A percentile compares a stretch with the other conserved stretches of the same genome.
Conservation (phyloP, 2,888 invertebrate genomes). For the Mythimna albipuncta region DNA sequence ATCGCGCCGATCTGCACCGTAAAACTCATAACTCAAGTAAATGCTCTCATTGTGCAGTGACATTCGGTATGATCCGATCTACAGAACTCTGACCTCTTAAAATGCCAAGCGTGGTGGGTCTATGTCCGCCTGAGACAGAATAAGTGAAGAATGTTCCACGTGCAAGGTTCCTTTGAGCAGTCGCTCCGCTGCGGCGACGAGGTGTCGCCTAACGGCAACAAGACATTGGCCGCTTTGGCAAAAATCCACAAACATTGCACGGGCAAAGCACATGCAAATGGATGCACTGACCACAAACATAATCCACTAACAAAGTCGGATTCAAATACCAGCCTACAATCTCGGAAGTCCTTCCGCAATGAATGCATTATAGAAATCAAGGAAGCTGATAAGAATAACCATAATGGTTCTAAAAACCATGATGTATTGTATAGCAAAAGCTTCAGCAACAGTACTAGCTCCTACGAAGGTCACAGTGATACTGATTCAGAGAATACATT, state of each 20-base stretch:
- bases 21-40: slow-evolving; percentile 76
- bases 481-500: slow-evolving; percentile 91
- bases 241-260: slow-evolving; percentile 94
- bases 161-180: slow-evolving; percentile 91
- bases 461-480: slow-evolving; percentile 92
- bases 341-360: slow-evolving; percentile 82
- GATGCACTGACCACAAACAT: slow-evolving; percentile 90
- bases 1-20: slow-evolving; percentile 81
- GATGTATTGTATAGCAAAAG: slow-evolving; percentile 84
- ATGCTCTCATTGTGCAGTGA: slow-evolving; percentile 82
- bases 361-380: slow-evolving; percentile 87
- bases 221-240: slow-evolving; percentile 88
- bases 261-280: slow-evolving; percentile 94
- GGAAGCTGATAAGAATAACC: slow-evolving; percentile 79
- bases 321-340: slow-evolving; percentile 86
- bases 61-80: slow-evolving; percentile 80
- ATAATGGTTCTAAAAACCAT: slow-evolving; percentile 74
- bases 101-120: slow-evolving; percentile 77
- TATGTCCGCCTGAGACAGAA: slow-evolving; percentile 76
- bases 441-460: slow-evolving; percentile 91
- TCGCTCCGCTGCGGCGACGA: slow-evolving; percentile 90
- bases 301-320: slow-evolving; percentile 86
- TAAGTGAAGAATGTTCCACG: slow-evolving; percentile 87
- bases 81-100: slow-evolving; percentile 80
- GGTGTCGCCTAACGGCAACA: slow-evolving; percentile 85